Base-by-base conservation (phyloP, 64 coral and sea anemone species). In the Montipora efflorescens region DNA sequence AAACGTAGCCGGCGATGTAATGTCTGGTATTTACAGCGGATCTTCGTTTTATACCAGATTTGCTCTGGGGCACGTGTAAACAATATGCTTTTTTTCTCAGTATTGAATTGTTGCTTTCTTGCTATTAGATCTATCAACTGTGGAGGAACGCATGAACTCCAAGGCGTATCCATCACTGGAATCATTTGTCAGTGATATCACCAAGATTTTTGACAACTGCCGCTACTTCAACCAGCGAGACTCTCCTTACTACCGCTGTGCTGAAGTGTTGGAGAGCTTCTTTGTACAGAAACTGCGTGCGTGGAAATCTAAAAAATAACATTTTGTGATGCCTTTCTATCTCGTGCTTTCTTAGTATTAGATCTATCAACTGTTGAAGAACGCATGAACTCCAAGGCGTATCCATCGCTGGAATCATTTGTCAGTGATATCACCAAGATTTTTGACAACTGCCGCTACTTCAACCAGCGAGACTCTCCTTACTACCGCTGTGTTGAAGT, bases 401-500 rank as follows among this genome's bases (percentile, higher is more conserved):
- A 99, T 79, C 57, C 93, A 59, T 92, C 89, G 15, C 79, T 96
- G 89, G 98, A 96, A 15, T 71, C 72, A 59, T 84, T 99, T 51
- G 94, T 92, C 10, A 89, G 83, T 49, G 95, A 99, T 68, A 80
- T 99, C 46, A 94, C 98, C 7, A 94, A 74, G 77, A 96, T 99
- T 58, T 99, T 99, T 64, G 95, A 99, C 72, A 99, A 99, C 86
- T 99, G 98, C 82, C 92, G 98, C 7, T 94, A 92, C 49, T 99
- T 94, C 77, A 99, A 99, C 47, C 90, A 92, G 5, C 89, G 91
- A 81, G 95, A 99, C 69, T 94, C 98, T 1, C 92, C 98, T 0
- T 99, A 96, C 67, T 99, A 99, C 79, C 95, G 95, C 90, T 99
- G 98, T 90, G 98, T 95, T 78, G 98, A 99, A 90, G 98, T 99